Evolutionary conservation across 2,888 invertebrate genomes (phyloP), one percentile per base, ranked within the genome.

Genomic region (Crematogaster levior): DNA sequence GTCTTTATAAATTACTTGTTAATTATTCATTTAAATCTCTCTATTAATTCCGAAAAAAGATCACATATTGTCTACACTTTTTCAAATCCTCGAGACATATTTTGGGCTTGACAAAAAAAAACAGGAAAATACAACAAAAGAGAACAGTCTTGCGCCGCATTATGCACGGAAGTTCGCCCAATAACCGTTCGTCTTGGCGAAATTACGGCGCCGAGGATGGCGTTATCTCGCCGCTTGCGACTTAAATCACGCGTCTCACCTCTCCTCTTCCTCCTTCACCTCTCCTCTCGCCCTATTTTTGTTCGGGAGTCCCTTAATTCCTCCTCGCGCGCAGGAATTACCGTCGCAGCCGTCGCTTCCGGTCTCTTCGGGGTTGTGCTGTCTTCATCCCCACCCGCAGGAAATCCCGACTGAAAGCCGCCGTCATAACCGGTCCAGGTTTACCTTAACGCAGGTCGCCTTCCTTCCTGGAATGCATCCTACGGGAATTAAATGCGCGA

Each of bases 401-500:
- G 75, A 75, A 66, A 66, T 66, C 68, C 75, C 51, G 65, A 37
- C 51, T 75, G 75, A 75, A 75, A 75, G 70, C 75, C 75, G 70
- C 46, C 51, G 75, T 75, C 75, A 75, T 75, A 75, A 70, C 68
- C 68, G 70, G 43, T 43, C 70, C 51, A 63, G 75, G 70, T 75
- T 75, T 68, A 75, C 75, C 75, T 63, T 75, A 68, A 75, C 86
- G 87, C 81, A 82, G 83, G 77, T 68, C 79, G 66, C 63, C 86
- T 85, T 88, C 86, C 86, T 88, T 88, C 85, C 87, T 86, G 81
- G 30, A 66, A 70, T 56, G 65, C 24, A 81, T 75, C 68, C 81
- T 87, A 82, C 85, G 82, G 81, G 87, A 89, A 86, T 86, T 84
- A 85, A 86, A 88, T 86, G 85, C 80, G 82, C 73, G 81, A 85